Base-by-base conservation (phyloP, 2,113 vertebrate genomes). In the Daubentonia madagascariensis region DNA sequence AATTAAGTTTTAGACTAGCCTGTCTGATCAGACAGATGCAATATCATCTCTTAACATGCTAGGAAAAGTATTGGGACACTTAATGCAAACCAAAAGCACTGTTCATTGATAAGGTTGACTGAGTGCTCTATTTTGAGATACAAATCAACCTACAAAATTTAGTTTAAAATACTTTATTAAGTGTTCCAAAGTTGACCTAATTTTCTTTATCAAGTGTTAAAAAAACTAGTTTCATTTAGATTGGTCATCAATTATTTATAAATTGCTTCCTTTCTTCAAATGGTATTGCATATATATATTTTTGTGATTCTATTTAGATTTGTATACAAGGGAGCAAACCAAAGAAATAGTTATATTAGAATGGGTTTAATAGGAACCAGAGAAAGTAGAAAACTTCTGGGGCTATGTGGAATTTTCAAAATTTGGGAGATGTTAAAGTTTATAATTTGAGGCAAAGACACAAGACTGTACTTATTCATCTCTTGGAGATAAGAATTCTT, bases 31-130 rank as follows among this genome's bases (percentile, higher is more conserved):
- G 91, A 94, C 79, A 95, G 5, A 67, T 91, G 3, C 8, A 73
- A 17, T 73, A 32, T 63, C 12, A 90, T 91, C 96, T 96, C 18
- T 95, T 98, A 96, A 16, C 8, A 88, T 86, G 75, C 20, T 81
- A 97, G 95, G 81, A 11, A 97, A 97, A 96, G 52, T 95, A 95
- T 91, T 89, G 48, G 32, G 22, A 97, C 83, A 11, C 65, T 97
- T 94, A 85, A 81, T 61, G 45, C 2, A 96, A 97, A 87, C 37
- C 6, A 76, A 87, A 92, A 28, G 23, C 72, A 87, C 3, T 91
- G 5, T 93, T 97, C 20, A 70, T 68, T 95, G 73, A 86, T 92
- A 79, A 95, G 28, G 78, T 72, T 89, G 68, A 93, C 3, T 84
- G 63, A 59, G 2, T 65, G 1, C 93, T 97, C 65, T 85, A 61